Evolutionary conservation across 2,888 invertebrate species (phyloP).

Genomic region (Neoscelio sp.): DNA sequence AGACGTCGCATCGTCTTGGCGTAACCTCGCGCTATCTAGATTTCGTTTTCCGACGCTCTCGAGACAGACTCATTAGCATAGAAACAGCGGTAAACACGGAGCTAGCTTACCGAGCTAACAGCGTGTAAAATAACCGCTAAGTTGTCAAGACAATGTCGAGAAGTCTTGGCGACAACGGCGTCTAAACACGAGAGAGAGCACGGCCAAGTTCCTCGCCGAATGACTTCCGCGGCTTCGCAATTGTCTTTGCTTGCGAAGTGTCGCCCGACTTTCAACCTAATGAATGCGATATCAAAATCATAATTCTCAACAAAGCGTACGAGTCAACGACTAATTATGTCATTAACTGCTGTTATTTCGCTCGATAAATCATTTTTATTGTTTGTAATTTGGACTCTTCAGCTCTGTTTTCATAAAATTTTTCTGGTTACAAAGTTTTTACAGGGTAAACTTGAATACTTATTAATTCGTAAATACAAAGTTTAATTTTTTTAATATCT

Average conservation of each 20-base stretch:
- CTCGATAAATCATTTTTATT: conserved; percentile 50
- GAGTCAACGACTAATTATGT: conserved; percentile 62
- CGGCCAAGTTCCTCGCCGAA: conserved; percentile 76
- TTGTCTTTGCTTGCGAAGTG: conserved; percentile 75
- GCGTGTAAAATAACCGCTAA: conserved; percentile 84
- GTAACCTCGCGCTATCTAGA: conserved; percentile 58
- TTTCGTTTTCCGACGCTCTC: conserved; percentile 64
- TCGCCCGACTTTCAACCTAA: conserved; percentile 72
- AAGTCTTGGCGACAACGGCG: conserved; percentile 68
- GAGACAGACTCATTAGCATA: conserved; percentile 81
- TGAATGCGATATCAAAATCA: conserved; percentile 61
- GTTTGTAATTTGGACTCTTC: too few relatives aligned
- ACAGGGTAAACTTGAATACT: too few relatives aligned
- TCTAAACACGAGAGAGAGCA: conserved; percentile 69
- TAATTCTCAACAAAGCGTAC: conserved; percentile 59
- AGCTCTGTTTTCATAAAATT: too few relatives aligned
- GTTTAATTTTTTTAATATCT: too few relatives aligned
- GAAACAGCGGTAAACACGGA: conserved; percentile 82
- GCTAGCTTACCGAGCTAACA: conserved; percentile 82
- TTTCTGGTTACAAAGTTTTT: too few relatives aligned
- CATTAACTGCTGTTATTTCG: conserved; percentile 51
- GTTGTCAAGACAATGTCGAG: conserved; percentile 82
- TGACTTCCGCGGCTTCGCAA: conserved; percentile 76
- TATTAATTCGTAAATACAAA: too few relatives aligned
- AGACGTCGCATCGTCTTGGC: conserved; percentile 59